These are phyloP conservation scores for Pherbina coryleti DNA, from an alignment of 2,888 invertebrate species.

Conservation along the genomic window DNA sequence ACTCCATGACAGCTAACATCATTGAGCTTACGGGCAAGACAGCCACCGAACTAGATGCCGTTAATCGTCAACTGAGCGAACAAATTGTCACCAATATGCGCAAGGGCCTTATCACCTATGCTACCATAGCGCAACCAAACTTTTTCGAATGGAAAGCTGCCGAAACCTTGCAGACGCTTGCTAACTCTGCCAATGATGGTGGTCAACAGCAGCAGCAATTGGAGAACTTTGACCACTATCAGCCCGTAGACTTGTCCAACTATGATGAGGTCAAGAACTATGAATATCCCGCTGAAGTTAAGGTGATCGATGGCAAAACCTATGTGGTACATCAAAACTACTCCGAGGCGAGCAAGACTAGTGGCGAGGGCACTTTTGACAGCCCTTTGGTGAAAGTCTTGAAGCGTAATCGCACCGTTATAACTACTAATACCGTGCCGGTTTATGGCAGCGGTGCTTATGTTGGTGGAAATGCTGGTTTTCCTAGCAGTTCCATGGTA, in stretches of 20 bases:
- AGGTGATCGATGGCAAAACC: slow-evolving; percentile 65
- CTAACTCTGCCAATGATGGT: slow-evolving; percentile 46
- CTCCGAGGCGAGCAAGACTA: slow-evolving; percentile 57
- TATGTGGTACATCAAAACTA: slow-evolving; percentile 66
- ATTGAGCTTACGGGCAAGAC: slow-evolving; percentile 61
- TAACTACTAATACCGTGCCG: slow-evolving; percentile 50
- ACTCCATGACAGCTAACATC: slow-evolving; percentile 54
- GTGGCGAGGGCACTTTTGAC: slow-evolving; percentile 47
- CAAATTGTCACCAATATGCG: slow-evolving; percentile 63
- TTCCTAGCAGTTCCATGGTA: slow-evolving; percentile 43
- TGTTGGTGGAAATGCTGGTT: slow-evolving; percentile 36
- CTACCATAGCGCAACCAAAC: slow-evolving; percentile 60
- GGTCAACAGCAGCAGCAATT: slow-evolving; percentile 55
- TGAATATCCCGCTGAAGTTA: slow-evolving; percentile 64
- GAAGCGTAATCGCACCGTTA: slow-evolving; percentile 54
- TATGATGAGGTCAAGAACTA: slow-evolving; percentile 64
- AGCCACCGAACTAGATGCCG: slow-evolving; percentile 58
- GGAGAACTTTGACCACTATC: slow-evolving; percentile 52
- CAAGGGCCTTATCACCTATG: slow-evolving; percentile 58
- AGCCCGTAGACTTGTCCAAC: slow-evolving; percentile 57
- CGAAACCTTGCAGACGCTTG: slow-evolving; percentile 55
- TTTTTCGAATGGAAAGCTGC: slow-evolving; percentile 66
- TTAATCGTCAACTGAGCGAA: slow-evolving; percentile 55
- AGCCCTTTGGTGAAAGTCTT: slow-evolving; percentile 52
- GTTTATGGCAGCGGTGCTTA: slow-evolving; percentile 46